A percentile compares a stretch with the other conserved stretches of the same genome.
These are phyloP conservation scores for Trachymyrmex septentrionalis DNA, from an alignment of 1,140 invertebrate genomes.

Conservation along the genomic window DNA sequence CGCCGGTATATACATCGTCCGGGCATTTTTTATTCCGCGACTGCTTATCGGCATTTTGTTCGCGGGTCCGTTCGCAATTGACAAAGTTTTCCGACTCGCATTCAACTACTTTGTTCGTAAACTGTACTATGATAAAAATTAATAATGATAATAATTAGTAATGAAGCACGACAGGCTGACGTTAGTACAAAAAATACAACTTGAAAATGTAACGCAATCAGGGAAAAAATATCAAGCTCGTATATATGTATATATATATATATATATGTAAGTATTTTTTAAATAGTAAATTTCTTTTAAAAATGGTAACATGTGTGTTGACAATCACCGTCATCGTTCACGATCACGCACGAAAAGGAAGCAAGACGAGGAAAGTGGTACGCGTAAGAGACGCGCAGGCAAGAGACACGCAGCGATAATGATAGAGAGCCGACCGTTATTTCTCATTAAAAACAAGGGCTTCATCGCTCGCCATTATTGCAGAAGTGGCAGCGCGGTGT, in stretches of 20 bases:
- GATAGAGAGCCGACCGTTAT: constrained; percentile 69
- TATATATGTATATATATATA: too few relatives aligned
- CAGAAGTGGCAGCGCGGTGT: constrained; percentile 78
- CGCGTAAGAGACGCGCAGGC: not conserved
- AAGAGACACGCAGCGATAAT: constrained; percentile 54
- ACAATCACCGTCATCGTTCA: not conserved
- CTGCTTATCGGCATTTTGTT: constrained; percentile 47
- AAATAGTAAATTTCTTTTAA: not conserved
- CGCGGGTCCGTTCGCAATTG: constrained; percentile 1
- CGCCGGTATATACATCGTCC: not conserved
- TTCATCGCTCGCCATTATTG: constrained; percentile 85
- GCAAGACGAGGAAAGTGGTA: not conserved
- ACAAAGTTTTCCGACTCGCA: constrained; percentile 15
- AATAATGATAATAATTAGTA: constrained; percentile 28
- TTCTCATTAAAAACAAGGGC: constrained; percentile 86
- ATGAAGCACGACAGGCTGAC: not conserved
- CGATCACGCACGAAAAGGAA: not conserved
- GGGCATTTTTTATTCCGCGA: constrained; percentile 33
- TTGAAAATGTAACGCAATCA: not conserved
- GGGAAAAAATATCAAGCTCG: not conserved
- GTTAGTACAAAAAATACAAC: not conserved
- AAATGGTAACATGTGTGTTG: too few relatives aligned
- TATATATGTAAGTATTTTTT: too few relatives aligned
- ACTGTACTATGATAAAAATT: not conserved
- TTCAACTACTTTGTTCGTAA: not conserved